phyloP scores from a whole-genome alignment of 1,140 invertebrate species.

The Ips nitidus region DNA sequence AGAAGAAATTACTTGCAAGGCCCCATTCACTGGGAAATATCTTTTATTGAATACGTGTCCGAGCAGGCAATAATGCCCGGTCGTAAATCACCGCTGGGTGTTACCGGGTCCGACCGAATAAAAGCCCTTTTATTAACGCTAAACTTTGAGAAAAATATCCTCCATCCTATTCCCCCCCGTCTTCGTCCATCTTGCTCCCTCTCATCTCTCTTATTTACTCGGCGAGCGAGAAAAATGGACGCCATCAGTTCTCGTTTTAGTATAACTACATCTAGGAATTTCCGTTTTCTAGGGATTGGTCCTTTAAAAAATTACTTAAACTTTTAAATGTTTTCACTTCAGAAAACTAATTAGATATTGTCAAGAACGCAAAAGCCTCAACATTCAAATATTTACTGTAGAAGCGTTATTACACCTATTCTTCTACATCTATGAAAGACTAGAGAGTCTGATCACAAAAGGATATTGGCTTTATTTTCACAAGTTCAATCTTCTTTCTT shows the following conservation, averaged over 20 bases:
- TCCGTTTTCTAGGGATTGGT: not conserved
- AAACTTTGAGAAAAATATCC: slow-evolving; percentile 32
- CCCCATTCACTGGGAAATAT: slow-evolving; percentile 22
- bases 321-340: not conserved
- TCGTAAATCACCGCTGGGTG: slow-evolving; percentile 27
- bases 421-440: too few relatives aligned
- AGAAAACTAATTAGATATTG: not conserved
- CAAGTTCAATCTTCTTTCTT: too few relatives aligned
- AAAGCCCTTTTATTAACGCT: slow-evolving; percentile 28
- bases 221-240: slow-evolving; percentile 8
- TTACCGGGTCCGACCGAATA: slow-evolving; percentile 23
- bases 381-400: too few relatives aligned
- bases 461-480: too few relatives aligned
- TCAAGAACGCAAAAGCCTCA: too few relatives aligned
- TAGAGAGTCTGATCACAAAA: too few relatives aligned
- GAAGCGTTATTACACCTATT: too few relatives aligned
- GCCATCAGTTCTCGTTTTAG: slow-evolving; percentile 2
- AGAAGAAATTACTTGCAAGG: slow-evolving; percentile 23
- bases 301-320: slow-evolving; percentile 3
- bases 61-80: slow-evolving; percentile 23
- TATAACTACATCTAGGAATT: slow-evolving; percentile 3
- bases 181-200: slow-evolving; percentile 8
- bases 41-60: slow-evolving; percentile 31
- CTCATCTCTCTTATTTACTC: not conserved
- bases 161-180: slow-evolving; percentile 2